Conservation (phyloP, 2,113 vertebrate species). For the Oxygymnocypris stewartii region DNA sequence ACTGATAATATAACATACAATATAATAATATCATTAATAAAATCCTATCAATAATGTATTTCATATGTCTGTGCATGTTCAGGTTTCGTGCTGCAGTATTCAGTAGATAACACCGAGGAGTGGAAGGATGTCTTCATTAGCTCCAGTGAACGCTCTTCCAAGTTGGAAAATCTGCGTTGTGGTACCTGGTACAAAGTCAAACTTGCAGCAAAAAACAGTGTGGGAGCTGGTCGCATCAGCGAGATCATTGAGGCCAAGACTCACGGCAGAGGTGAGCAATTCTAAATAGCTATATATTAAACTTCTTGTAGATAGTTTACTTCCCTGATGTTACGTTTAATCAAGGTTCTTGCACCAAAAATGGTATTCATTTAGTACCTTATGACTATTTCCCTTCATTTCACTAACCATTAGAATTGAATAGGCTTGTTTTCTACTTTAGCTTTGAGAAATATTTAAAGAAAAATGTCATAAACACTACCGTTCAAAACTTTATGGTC, state of each 20-base stretch:
- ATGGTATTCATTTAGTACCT: not conserved
- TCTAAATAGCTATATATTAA: not conserved
- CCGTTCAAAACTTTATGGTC: not conserved
- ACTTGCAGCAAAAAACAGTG: constrained; percentile 96
- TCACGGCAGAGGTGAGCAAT: constrained; percentile 85
- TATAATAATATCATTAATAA: not conserved
- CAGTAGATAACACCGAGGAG: constrained; percentile 96
- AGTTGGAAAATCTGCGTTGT: constrained; percentile 93
- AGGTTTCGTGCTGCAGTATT: constrained; percentile 98
- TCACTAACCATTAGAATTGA: not conserved
- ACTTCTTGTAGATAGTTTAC: not conserved
- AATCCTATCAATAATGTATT: not conserved
- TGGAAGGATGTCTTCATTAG: constrained; percentile 98
- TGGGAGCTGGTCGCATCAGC: constrained; percentile 95
- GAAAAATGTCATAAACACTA: not conserved
- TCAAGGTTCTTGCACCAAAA: not conserved
- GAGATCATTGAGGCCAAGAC: constrained; percentile 99
- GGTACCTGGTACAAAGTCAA: constrained; percentile 99
- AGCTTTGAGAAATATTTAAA: not conserved
- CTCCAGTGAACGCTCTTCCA: constrained; percentile 91
- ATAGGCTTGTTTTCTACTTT: not conserved
- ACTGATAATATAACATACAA: not conserved
- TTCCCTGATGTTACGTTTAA: not conserved
- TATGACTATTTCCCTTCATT: not conserved
- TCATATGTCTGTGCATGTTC: constrained; percentile 47